Conservation (phyloP, 2,888 invertebrate species). For the Philaethria dido region DNA sequence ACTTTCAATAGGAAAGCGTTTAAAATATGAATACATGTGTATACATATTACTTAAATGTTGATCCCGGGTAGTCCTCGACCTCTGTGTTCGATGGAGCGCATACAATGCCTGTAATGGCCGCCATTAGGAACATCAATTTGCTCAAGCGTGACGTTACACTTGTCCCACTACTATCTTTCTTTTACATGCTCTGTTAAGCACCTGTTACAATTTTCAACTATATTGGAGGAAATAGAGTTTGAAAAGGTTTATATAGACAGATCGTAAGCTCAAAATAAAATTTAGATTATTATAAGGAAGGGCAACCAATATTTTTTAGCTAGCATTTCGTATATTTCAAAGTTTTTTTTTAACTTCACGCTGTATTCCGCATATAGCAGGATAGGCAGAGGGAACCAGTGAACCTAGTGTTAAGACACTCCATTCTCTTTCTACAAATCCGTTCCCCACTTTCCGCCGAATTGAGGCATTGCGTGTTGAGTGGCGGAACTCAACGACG, state of each 20-base stretch:
- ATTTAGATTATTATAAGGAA: not conserved
- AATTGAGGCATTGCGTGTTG: too few species aligned
- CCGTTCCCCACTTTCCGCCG: too few species aligned
- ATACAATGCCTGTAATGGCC: slow-evolving; percentile 74
- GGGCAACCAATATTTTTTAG: not conserved
- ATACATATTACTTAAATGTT: slow-evolving; percentile 58
- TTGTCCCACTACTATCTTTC: slow-evolving; percentile 65
- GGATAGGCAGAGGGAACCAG: too few species aligned
- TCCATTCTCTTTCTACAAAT: too few species aligned
- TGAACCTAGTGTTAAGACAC: too few species aligned
- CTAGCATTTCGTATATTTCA: not conserved
- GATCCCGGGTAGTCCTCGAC: slow-evolving; percentile 59
- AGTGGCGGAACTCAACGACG: too few species aligned
- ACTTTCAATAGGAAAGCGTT: slow-evolving; percentile 13
- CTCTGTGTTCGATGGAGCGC: slow-evolving; percentile 73
- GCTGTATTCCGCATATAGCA: too few species aligned
- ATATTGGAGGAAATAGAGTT: slow-evolving; percentile 14
- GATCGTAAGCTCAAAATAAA: not conserved
- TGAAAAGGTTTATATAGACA: not conserved
- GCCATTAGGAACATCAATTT: slow-evolving; percentile 74
- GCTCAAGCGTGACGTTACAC: slow-evolving; percentile 70
- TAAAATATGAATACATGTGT: slow-evolving; percentile 66
- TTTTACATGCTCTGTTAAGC: slow-evolving; percentile 60
- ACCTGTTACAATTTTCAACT: slow-evolving; percentile 50
- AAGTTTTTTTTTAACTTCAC: too few species aligned